Conservation (phyloP, 2,888 invertebrate genomes). For the Aleiodes alternator region DNA sequence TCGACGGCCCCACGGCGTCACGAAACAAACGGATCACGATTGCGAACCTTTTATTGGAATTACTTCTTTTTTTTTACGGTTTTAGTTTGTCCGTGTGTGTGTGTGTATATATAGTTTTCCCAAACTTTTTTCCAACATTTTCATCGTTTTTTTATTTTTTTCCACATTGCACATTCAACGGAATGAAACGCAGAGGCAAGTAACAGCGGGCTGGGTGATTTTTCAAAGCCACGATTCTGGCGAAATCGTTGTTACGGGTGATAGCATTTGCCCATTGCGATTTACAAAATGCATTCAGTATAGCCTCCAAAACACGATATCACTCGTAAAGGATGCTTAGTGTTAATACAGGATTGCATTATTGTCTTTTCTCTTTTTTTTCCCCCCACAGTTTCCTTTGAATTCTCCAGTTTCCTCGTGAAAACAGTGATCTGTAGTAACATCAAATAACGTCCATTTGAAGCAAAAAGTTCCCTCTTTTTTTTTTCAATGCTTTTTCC, state of each 20-base stretch:
- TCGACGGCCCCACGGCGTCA: constrained; percentile 34
- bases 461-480: not conserved
- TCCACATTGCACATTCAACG: constrained; percentile 30
- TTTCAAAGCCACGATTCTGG: constrained; percentile 48
- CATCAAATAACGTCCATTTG: no score
- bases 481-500: not conserved
- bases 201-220: constrained; percentile 45
- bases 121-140: constrained; percentile 27
- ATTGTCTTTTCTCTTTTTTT: constrained; percentile 37
- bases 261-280: constrained; percentile 45
- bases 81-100: constrained; percentile 10
- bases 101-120: constrained; percentile 18
- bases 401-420: not conserved
- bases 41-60: constrained; percentile 47
- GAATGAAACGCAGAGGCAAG: constrained; percentile 39
- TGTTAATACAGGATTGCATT: constrained; percentile 47
- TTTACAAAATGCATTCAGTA: constrained; percentile 47
- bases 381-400: not conserved
- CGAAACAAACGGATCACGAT: constrained; percentile 45
- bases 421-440: no score
- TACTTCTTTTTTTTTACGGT: constrained; percentile 37
- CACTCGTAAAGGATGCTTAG: constrained; percentile 49
- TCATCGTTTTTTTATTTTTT: constrained; percentile 12
- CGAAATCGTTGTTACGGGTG: constrained; percentile 51
- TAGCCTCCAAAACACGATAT: constrained; percentile 36